These are phyloP conservation scores for Murina feae DNA, from an alignment of 2,113 vertebrate genomes.

Conservation along the genomic window DNA sequence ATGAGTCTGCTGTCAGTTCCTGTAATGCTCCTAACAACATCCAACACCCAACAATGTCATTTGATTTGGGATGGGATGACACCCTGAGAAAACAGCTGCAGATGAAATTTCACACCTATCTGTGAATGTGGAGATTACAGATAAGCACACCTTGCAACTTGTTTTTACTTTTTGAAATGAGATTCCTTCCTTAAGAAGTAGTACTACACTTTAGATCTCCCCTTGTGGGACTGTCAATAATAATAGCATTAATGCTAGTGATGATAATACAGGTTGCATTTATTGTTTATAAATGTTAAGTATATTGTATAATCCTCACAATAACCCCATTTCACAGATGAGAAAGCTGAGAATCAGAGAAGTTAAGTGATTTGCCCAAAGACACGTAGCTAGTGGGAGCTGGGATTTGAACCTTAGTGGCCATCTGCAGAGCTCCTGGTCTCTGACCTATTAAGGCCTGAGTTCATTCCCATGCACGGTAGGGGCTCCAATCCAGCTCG, in stretches of 20 bases:
- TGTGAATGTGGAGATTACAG: constrained; percentile 63
- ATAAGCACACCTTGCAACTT: constrained; percentile 60
- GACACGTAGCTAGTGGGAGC: not conserved
- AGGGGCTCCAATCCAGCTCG: not conserved
- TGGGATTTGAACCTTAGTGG: not conserved
- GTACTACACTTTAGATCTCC: not conserved
- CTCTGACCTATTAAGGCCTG: not conserved
- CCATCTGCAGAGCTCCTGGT: not conserved
- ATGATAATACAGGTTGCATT: not conserved
- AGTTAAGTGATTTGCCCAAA: not conserved
- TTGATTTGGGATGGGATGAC: constrained; percentile 56
- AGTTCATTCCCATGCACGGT: not conserved
- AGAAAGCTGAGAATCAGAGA: constrained; percentile 12
- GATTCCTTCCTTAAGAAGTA: constrained; percentile 34
- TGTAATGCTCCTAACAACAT: not conserved
- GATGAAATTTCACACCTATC: constrained; percentile 72
- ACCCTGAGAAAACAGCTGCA: constrained; percentile 61
- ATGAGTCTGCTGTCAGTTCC: not conserved
- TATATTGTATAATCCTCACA: constrained; percentile 6
- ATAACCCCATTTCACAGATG: constrained; percentile 13
- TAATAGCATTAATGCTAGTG: not conserved
- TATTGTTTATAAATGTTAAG: not conserved
- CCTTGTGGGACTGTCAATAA: not conserved
- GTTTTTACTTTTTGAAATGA: constrained; percentile 68
- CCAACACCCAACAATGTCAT: not conserved